Evolutionary conservation across 1,140 invertebrate species (phyloP).

Genomic region (Rhizoglyphus robini): DNA sequence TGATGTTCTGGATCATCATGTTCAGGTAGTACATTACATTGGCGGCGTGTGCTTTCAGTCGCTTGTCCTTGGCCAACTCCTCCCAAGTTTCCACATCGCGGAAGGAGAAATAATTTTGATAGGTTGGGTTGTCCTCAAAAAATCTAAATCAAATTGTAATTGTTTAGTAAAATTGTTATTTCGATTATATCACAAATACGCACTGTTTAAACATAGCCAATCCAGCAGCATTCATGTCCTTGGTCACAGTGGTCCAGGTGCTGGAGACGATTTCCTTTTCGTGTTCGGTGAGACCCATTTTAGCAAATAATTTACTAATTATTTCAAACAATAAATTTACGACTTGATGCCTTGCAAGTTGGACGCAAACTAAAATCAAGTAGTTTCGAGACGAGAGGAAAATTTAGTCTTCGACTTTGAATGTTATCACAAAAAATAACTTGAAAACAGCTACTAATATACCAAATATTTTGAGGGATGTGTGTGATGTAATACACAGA

Average conservation of each 20-base stretch:
- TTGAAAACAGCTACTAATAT: too few species aligned
- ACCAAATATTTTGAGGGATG: too few species aligned
- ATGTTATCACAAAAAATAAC: too few species aligned
- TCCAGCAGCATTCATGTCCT: constrained; percentile 38
- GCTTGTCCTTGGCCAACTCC: constrained; percentile 42
- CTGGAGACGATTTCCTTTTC: constrained; percentile 37
- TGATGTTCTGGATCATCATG: constrained; percentile 46
- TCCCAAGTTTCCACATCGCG: constrained; percentile 43
- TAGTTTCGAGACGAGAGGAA: too few species aligned
- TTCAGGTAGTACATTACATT: constrained; percentile 49
- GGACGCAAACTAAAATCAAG: too few species aligned
- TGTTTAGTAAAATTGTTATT: background rate
- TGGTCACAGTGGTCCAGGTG: constrained; percentile 39
- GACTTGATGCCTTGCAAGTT: too few species aligned
- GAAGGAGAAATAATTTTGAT: constrained; percentile 43
- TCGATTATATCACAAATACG: constrained; percentile 25
- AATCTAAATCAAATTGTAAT: constrained; percentile 37
- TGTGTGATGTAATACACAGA: too few species aligned
- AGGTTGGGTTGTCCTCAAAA: constrained; percentile 46
- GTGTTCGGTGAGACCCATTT: constrained; percentile 36
- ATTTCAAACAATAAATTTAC: too few species aligned
- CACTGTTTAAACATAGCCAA: constrained; percentile 39
- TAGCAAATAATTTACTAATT: too few species aligned
- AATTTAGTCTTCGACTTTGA: too few species aligned
- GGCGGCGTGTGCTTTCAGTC: constrained; percentile 51